Base-by-base conservation (phyloP, 2,797 vertebrate genomes). In the Phyllotis vaccarum region DNA sequence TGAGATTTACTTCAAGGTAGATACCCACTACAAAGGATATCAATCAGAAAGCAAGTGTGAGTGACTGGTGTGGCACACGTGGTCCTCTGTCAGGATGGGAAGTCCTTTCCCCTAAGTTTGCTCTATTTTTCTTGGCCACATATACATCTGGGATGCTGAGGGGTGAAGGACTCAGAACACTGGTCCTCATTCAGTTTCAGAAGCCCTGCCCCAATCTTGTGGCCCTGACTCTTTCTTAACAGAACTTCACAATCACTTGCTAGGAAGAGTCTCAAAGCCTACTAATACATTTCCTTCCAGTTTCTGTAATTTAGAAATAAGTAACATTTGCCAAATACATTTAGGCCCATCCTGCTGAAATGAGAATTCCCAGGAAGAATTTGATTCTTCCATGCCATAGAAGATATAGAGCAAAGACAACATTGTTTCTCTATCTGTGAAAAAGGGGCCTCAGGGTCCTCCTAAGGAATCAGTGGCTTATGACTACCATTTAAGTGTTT, bases 1-100 rank as follows among this genome's bases (percentile, higher is more conserved):
- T 68, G n/a, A 43, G 21, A 43, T 64, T 40, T 70, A 91, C 52
- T 40, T 79, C 49, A 82, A 68, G 76, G 22, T 27, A 83, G 22
- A 82, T 75, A 46, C 4, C n/a, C 49, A 62, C 37, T 2, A 6
- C 8, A 46, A 24, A 88, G 56, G 62, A 74, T 22, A 27, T 78
- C 22, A 43, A 86, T 79, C 9, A 75, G 58, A 13, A 46, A 34
- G 72, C 64, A 0, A 14, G 0, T 17, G 64, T 34, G 34, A 19
- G 1, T 9, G 34, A 34, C 29, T 19, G 21, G 1, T 31, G 3
- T 3, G 7, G 3, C 7, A 27, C 24, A 2, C 4, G 5, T 5
- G 82, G 13, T 68, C 66, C 70, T 68, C 19, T 19, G 8, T 56
- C 24, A 19, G 86, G n/a, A 10, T 3, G 0, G 66, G 13, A 27